These are phyloP conservation scores for Trichopoda pennipes DNA, from an alignment of 2,888 invertebrate genomes.

Conservation along the genomic window DNA sequence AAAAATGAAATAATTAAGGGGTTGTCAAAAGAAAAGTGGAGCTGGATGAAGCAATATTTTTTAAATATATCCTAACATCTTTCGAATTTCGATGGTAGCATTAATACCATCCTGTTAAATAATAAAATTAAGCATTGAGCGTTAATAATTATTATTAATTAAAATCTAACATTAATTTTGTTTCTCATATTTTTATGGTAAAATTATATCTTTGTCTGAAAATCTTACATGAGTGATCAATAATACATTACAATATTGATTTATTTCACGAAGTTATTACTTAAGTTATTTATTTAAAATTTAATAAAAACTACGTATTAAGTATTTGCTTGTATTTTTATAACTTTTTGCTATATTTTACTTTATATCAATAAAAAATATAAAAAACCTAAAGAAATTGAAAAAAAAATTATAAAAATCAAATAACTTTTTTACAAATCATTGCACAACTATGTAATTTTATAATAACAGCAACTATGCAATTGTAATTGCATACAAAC, in stretches of 20 bases:
- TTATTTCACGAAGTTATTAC: slow-evolving; percentile 7
- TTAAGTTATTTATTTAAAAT: slow-evolving; percentile 20
- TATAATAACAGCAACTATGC: slow-evolving; percentile 49
- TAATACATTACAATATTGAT: not conserved
- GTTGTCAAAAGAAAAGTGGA: no score
- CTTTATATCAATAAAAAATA: not conserved
- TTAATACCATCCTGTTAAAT: no score
- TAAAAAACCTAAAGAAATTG: not conserved
- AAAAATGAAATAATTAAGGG: no score
- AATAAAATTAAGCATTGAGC: no score
- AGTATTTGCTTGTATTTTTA: slow-evolving; percentile 41
- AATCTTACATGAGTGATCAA: not conserved
- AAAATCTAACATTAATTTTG: no score
- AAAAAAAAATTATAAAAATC: slow-evolving; percentile 28
- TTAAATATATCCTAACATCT: no score
- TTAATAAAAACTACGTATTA: slow-evolving; percentile 19
- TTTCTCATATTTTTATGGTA: no score
- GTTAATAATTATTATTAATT: no score
- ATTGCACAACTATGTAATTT: slow-evolving; percentile 63
- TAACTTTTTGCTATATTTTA: not conserved
- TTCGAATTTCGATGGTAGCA: no score
- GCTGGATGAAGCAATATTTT: no score
- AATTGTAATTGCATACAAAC: not conserved
- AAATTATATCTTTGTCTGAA: not conserved
- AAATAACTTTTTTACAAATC: slow-evolving; percentile 47